These are phyloP conservation scores for Pangasianodon gigas DNA, from an alignment of 2,113 vertebrate species.

Conservation along the genomic window DNA sequence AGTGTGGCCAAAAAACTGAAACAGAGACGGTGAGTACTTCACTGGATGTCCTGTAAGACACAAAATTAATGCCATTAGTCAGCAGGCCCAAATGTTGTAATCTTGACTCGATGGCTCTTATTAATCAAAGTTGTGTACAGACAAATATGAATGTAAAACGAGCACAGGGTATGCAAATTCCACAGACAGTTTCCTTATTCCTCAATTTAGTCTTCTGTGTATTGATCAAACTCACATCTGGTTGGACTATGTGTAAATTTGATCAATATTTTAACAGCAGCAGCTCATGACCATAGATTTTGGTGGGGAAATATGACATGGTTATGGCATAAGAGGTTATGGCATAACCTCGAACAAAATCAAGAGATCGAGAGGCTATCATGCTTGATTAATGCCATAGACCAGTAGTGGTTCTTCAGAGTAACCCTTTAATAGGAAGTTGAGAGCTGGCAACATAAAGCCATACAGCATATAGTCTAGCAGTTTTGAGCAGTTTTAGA, in stretches of 20 bases:
- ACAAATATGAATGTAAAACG: not conserved
- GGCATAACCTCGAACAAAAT: not conserved
- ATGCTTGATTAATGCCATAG: no score
- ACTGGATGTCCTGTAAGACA: not conserved
- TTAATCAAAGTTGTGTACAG: not conserved
- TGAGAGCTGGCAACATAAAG: not conserved
- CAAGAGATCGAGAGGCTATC: not conserved
- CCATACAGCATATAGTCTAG: not conserved
- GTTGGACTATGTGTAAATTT: not conserved
- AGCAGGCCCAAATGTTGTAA: not conserved
- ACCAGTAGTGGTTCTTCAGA: not conserved
- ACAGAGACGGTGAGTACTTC: constrained; percentile 62
- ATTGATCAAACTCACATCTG: not conserved
- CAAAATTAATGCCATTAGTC: not conserved
- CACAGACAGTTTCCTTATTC: not conserved
- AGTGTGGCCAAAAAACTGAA: constrained; percentile 62
- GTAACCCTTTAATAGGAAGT: not conserved
- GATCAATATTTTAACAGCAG: not conserved
- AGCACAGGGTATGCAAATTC: not conserved
- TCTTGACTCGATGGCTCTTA: not conserved
- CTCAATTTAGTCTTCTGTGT: not conserved
- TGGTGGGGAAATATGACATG: not conserved
- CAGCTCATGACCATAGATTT: not conserved
- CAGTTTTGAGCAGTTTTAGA: no score
- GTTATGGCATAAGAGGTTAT: no score